Evolutionary conservation across 2,888 invertebrate genomes (phyloP).

Genomic region (Pristionchus mayeri): DNA sequence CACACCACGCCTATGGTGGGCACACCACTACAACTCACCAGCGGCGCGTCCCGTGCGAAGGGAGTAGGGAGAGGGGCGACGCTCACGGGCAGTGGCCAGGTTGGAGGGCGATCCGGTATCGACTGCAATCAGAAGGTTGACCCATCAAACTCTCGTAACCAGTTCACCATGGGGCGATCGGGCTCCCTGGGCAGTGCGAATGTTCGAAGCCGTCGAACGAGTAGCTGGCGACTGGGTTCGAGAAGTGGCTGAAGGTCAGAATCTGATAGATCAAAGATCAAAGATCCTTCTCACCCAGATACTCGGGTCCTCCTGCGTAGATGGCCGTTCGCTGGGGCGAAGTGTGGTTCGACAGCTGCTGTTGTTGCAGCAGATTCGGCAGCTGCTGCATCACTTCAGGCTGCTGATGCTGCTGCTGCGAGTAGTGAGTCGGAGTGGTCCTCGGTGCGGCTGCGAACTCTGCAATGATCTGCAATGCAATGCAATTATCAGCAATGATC

Average conservation of each 20-base stretch:
- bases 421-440: background rate
- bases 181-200: background rate
- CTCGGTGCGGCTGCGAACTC: background rate
- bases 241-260: background rate
- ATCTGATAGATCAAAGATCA: background rate
- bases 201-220: background rate
- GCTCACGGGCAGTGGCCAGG: background rate
- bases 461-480: no score
- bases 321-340: background rate
- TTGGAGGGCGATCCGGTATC: slow-evolving; percentile 1
- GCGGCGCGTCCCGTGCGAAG: background rate
- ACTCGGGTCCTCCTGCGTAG: background rate
- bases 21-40: background rate
- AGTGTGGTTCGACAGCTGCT: background rate
- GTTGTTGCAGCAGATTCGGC: background rate
- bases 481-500: no score
- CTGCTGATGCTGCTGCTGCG: background rate
- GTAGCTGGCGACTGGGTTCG: slow-evolving; percentile 10
- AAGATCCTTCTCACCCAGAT: background rate
- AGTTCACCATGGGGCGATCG: slow-evolving; percentile 31
- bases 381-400: background rate
- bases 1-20: background rate
- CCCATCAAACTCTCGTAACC: no score
- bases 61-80: background rate
- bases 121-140: background rate